Evolutionary conservation across 2,888 invertebrate species (phyloP).

Genomic region (Prosapia bicincta): DNA sequence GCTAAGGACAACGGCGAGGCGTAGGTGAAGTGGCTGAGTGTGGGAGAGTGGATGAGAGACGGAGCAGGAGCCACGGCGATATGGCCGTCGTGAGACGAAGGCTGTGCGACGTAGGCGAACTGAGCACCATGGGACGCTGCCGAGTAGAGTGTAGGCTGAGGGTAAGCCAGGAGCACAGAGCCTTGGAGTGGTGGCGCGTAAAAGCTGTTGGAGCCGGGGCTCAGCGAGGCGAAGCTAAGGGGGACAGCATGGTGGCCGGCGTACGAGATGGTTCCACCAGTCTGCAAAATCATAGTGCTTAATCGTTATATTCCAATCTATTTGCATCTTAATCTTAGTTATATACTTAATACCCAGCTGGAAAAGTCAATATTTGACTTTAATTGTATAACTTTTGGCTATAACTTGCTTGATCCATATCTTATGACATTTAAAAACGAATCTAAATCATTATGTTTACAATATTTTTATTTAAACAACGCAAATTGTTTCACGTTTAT

Average conservation of each 20-base stretch:
- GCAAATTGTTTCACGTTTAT: no score
- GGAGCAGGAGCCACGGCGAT: conserved; percentile 16
- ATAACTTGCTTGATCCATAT: no score
- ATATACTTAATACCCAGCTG: no score
- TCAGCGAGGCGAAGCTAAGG: background rate
- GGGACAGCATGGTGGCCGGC: background rate
- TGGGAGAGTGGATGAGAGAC: conserved; percentile 30
- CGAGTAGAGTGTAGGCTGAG: background rate
- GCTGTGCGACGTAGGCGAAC: background rate
- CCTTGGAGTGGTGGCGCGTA: background rate
- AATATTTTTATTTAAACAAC: no score
- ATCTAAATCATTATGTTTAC: no score
- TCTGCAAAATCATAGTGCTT: background rate
- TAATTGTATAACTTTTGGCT: no score
- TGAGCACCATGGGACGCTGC: background rate
- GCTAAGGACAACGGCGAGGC: conserved; percentile 26
- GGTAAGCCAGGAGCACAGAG: background rate
- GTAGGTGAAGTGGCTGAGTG: conserved; percentile 35
- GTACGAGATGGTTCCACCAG: background rate
- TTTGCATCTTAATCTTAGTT: no score
- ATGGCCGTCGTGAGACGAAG: background rate
- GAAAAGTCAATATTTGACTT: no score
- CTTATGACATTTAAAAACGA: no score
- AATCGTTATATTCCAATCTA: no score
- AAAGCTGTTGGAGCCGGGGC: background rate